A percentile compares a stretch with the other conserved stretches of the same genome.
Conservation (phyloP, 2,888 invertebrate genomes). For the Eupithecia subfuscata region DNA sequence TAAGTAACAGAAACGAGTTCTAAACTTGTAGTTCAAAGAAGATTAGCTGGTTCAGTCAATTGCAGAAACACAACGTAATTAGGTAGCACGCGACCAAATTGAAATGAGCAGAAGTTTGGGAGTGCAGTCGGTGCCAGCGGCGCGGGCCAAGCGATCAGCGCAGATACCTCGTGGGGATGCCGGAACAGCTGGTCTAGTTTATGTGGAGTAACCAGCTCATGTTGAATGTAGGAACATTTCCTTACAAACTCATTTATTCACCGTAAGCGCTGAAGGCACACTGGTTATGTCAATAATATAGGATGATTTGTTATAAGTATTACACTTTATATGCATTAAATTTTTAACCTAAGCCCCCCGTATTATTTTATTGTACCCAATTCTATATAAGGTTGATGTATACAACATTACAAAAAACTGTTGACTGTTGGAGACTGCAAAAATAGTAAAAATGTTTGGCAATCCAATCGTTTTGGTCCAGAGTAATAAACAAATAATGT, state of each 20-base stretch:
- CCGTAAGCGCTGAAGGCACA: neutral
- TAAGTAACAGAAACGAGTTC: neutral
- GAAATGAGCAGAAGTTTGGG: conserved; percentile 41
- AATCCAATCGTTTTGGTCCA: too few relatives aligned
- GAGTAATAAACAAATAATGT: too few relatives aligned
- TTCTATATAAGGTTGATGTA: too few relatives aligned
- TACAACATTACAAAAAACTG: too few relatives aligned
- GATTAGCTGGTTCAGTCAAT: too few relatives aligned
- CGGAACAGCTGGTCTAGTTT: neutral
- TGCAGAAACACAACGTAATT: conserved; percentile 8
- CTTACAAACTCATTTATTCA: neutral
- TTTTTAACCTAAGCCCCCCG: neutral
- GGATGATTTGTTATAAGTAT: too few relatives aligned
- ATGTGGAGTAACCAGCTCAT: neutral
- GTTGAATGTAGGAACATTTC: neutral
- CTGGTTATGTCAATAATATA: neutral
- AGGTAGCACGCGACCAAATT: conserved; percentile 41
- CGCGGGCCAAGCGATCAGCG: conserved; percentile 50
- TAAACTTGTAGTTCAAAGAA: too few relatives aligned
- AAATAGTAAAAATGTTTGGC: too few relatives aligned
- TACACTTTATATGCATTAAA: too few relatives aligned
- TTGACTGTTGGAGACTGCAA: too few relatives aligned
- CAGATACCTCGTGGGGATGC: neutral
- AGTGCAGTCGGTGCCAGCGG: conserved; percentile 43
- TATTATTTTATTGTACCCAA: too few relatives aligned